phyloP scores from a whole-genome alignment of 2,113 vertebrate genomes.

The Willisornis vidua region DNA sequence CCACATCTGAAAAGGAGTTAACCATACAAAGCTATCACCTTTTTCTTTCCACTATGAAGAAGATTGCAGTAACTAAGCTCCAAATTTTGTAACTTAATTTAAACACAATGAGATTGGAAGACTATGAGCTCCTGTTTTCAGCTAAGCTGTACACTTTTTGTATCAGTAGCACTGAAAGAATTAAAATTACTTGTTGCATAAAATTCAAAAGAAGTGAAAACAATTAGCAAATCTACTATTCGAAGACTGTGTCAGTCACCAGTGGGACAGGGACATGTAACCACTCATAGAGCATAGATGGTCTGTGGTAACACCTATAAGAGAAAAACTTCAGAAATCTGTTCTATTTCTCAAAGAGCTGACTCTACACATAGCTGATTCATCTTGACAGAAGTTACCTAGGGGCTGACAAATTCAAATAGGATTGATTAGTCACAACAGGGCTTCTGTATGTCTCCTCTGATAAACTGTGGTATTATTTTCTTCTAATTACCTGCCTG shows the following conservation, averaged over 20 bases:
- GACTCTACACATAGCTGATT: not conserved
- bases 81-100: not conserved
- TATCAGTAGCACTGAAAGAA: not conserved
- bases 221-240: not conserved
- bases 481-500: slow-evolving; percentile 16
- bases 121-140: not conserved
- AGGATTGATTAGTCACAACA: slow-evolving; percentile 26
- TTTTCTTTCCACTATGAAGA: not conserved
- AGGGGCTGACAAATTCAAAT: not conserved
- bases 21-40: not conserved
- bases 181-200: not conserved
- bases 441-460: not conserved
- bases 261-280: not conserved
- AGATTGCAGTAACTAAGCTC: not conserved
- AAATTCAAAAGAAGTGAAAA: not conserved
- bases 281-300: not conserved
- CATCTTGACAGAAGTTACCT: not conserved
- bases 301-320: not conserved
- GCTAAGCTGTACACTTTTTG: not conserved
- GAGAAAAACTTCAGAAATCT: not conserved
- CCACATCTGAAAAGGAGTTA: not conserved
- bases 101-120: not conserved
- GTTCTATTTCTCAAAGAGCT: not conserved
- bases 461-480: not conserved
- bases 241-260: not conserved